phyloP scores from a whole-genome alignment of 53 echinoderm and acorn worm genomes.

The Apostichopus leukothele region DNA sequence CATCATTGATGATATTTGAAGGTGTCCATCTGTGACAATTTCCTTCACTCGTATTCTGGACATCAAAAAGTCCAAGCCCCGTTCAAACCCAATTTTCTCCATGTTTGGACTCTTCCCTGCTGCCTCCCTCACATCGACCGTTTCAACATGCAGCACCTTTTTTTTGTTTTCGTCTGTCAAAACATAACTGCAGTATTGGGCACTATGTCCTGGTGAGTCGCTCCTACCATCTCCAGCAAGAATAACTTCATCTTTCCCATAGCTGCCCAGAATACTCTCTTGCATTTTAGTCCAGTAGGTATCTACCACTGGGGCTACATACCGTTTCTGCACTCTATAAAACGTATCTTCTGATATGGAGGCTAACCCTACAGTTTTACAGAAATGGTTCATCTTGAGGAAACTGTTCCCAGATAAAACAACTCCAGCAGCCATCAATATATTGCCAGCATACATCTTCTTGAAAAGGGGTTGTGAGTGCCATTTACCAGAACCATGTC shows the following conservation, averaged over 20 bases:
- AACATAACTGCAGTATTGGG: neutral
- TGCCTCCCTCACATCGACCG: constrained; percentile 27
- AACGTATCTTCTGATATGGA: constrained; percentile 6
- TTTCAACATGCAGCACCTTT: constrained; percentile 32
- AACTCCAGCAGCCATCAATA: neutral
- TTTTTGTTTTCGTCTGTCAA: neutral
- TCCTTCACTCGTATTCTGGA: neutral
- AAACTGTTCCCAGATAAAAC: neutral
- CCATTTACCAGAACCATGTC: neutral
- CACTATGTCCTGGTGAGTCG: neutral
- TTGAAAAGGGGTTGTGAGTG: neutral
- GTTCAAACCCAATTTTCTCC: constrained; percentile 46
- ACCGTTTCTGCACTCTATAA: constrained; percentile 10
- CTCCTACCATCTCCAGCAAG: too few species aligned
- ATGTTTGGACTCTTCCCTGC: constrained; percentile 47
- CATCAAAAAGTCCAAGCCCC: neutral
- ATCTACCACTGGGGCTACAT: too few species aligned
- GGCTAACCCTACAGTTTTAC: neutral
- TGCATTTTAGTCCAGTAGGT: too few species aligned
- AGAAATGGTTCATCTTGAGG: neutral
- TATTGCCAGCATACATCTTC: neutral
- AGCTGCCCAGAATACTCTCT: too few species aligned
- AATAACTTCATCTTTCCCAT: too few species aligned
- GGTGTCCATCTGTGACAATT: constrained; percentile 55
- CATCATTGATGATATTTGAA: constrained; percentile 47